Evolutionary conservation across 1,140 invertebrate species (phyloP).

Genomic region (Apis florea): DNA sequence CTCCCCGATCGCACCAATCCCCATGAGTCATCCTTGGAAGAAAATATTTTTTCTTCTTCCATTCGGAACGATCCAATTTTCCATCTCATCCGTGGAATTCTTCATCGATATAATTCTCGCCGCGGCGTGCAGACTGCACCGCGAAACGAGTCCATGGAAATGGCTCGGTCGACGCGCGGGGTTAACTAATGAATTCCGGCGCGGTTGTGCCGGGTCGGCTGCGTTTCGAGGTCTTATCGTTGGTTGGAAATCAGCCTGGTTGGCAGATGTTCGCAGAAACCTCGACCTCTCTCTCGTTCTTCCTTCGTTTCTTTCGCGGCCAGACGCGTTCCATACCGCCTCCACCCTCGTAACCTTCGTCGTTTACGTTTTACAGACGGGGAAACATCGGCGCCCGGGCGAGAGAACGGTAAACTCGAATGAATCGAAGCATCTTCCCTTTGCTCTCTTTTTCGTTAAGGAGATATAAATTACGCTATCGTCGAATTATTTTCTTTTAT

Average conservation of each 20-base stretch:
- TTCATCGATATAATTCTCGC: slow-evolving; percentile 47
- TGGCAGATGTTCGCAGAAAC: slow-evolving; percentile 71
- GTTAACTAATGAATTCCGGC: slow-evolving; percentile 70
- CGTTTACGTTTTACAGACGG: slow-evolving; percentile 21
- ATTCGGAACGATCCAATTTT: not conserved
- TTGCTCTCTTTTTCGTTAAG: not conserved
- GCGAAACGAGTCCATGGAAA: slow-evolving; percentile 58
- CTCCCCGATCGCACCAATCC: not conserved
- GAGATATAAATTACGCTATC: slow-evolving; percentile 24
- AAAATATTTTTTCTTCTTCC: slow-evolving; percentile 27
- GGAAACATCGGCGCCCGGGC: slow-evolving; percentile 9
- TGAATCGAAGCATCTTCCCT: not conserved
- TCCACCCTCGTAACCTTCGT: slow-evolving; percentile 9
- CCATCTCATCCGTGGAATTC: slow-evolving; percentile 28
- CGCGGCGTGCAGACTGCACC: not conserved
- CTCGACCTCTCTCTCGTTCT: slow-evolving; percentile 49
- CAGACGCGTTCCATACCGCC: not conserved
- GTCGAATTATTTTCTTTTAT: slow-evolving; percentile 49
- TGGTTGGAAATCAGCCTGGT: slow-evolving; percentile 68
- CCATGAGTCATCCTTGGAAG: slow-evolving; percentile 9
- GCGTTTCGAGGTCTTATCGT: slow-evolving; percentile 68
- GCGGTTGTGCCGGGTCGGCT: slow-evolving; percentile 56
- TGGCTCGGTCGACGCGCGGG: slow-evolving; percentile 35
- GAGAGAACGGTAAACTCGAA: slow-evolving; percentile 14
- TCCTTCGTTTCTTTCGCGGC: slow-evolving; percentile 15